Evolutionary conservation across 2,113 vertebrate genomes (phyloP).

Genomic region (Microtus oregoni): DNA sequence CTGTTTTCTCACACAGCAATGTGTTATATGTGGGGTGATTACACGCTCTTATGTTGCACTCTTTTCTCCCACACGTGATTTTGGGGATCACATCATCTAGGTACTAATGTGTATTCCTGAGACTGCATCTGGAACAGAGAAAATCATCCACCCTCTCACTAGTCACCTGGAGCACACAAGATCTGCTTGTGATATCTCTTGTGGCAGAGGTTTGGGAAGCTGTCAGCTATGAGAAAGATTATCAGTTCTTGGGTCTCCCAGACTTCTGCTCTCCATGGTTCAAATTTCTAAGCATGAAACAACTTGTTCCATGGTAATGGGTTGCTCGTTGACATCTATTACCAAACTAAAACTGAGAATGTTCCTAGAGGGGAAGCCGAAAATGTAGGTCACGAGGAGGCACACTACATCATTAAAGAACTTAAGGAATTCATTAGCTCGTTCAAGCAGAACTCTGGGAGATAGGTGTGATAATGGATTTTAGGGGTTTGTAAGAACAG

Average conservation of each 20-base stretch:
- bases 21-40: not conserved
- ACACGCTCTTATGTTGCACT: not conserved
- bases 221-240: not conserved
- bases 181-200: not conserved
- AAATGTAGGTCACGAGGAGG: not conserved
- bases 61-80: not conserved
- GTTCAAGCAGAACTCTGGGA: not conserved
- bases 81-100: not conserved
- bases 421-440: not conserved
- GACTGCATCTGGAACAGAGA: not conserved
- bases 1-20: not conserved
- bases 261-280: not conserved
- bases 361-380: not conserved
- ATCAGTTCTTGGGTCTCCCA: not conserved
- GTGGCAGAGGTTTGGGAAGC: not conserved
- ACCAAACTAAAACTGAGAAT: not conserved
- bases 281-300: constrained; percentile 5
- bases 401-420: not conserved
- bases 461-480: not conserved
- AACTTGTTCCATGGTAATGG: not conserved
- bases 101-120: not conserved
- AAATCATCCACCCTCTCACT: not conserved
- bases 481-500: not conserved
- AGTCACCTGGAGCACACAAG: not conserved
- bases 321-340: not conserved